Percentiles rank a stretch among this genome's conserved stretches.
Evolutionary conservation across 2,113 vertebrate species (phyloP).

Genomic region (Cavia aperea): DNA sequence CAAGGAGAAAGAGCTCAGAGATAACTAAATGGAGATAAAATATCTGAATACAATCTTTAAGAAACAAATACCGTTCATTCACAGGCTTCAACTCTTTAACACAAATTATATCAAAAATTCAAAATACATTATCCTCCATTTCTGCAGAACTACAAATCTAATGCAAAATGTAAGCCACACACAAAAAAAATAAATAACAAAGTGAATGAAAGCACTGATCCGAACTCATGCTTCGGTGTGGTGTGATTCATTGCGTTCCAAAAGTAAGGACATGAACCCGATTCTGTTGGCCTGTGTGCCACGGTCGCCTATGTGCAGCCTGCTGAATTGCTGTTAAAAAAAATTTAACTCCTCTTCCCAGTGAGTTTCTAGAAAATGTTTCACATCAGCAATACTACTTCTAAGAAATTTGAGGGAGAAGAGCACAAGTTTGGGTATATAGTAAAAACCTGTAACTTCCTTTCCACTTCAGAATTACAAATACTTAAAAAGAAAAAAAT

Average conservation of each 20-base stretch:
- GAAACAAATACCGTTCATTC: conserved; percentile 10
- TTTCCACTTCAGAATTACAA: conserved; percentile 32
- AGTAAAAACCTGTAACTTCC: conserved; percentile 46
- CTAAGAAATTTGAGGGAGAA: conserved; percentile 32
- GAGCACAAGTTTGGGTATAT: conserved; percentile 19
- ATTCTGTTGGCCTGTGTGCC: background rate
- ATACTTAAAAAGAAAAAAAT: conserved; percentile 38
- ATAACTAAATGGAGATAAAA: conserved; percentile 19
- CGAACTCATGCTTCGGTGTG: conserved; percentile 64
- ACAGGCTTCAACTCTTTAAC: conserved; percentile 33
- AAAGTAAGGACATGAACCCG: background rate
- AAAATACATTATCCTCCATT: conserved; percentile 41
- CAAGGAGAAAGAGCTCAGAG: conserved; percentile 38
- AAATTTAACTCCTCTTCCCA: conserved; percentile 11
- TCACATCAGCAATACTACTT: conserved; percentile 4
- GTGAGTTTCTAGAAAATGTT: conserved; percentile 15
- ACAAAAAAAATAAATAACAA: conserved; percentile 55
- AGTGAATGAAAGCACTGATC: conserved; percentile 55
- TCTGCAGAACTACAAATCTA: conserved; percentile 36
- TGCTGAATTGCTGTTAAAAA: conserved; percentile 33
- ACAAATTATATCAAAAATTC: conserved; percentile 39
- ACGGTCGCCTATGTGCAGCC: background rate
- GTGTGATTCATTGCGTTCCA: conserved; percentile 70
- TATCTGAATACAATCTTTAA: conserved; percentile 16
- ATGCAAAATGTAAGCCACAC: conserved; percentile 51